Conservation (phyloP, 30 jellyfish, hydroid and myxozoan species). For the Rhopilema esculentum region DNA sequence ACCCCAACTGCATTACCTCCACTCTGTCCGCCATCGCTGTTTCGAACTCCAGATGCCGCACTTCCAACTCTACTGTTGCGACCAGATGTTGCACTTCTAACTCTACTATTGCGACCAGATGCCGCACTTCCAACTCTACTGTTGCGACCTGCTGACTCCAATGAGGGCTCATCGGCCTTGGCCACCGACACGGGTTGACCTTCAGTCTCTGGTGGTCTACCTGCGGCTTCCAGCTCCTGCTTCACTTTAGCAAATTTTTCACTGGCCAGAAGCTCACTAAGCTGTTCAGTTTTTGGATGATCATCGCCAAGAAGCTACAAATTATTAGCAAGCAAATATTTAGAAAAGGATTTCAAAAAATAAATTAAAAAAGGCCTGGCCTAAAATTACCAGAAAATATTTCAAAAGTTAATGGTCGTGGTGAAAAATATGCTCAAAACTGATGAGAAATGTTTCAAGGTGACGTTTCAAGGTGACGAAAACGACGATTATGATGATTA, state of each 20-base stretch:
- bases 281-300: slow-evolving; percentile 71
- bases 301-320: slow-evolving; percentile 61
- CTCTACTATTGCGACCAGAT: not conserved
- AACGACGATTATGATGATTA: too few species aligned
- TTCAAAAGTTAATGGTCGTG: too few species aligned
- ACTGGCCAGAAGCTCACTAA: slow-evolving; percentile 26
- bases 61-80: slow-evolving; percentile 17
- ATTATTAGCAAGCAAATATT: not conserved
- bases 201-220: not conserved
- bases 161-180: slow-evolving; percentile 19
- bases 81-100: not conserved
- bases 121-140: slow-evolving; percentile 10
- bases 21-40: slow-evolving; percentile 6
- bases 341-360: too few species aligned
- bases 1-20: slow-evolving; percentile 42
- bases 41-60: slow-evolving; percentile 13
- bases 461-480: too few species aligned
- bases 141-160: not conserved
- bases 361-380: too few species aligned
- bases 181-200: not conserved
- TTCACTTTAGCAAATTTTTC: slow-evolving; percentile 38
- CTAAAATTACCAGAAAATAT: too few species aligned
- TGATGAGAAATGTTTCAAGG: too few species aligned
- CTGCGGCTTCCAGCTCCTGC: slow-evolving; percentile 41
- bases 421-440: too few species aligned